These are phyloP conservation scores for Dryobates pubescens DNA, from an alignment of 2,797 vertebrate genomes.

Conservation along the genomic window DNA sequence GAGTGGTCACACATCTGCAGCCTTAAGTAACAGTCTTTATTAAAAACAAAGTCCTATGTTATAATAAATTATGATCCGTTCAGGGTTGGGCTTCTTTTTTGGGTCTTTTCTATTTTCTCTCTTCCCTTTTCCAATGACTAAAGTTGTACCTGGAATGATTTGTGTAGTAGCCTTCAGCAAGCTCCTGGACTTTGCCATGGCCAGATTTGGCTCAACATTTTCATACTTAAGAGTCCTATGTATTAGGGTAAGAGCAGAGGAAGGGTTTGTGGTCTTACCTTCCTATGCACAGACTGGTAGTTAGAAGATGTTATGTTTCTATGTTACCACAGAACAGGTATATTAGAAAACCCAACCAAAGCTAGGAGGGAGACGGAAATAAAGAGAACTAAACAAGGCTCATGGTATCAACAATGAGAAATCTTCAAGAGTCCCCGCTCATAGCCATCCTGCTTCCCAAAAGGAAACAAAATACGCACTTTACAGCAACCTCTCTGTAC, in stretches of 20 bases:
- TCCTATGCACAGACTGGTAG: accelerated
- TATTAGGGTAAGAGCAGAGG: neutral
- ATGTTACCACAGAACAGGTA: accelerated
- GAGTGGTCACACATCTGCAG: neutral
- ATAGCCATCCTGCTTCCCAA: neutral
- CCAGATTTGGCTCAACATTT: neutral
- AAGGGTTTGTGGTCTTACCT: neutral
- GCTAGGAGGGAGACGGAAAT: neutral
- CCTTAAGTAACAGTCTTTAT: neutral
- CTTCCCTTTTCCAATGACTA: neutral
- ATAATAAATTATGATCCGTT: neutral
- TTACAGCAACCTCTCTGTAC: neutral
- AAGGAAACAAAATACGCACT: neutral
- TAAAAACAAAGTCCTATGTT: conserved; percentile 6
- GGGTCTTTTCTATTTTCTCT: neutral
- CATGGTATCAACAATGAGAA: neutral
- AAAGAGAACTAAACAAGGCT: neutral
- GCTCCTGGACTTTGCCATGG: neutral
- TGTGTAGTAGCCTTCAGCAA: neutral
- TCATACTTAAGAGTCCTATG: neutral
- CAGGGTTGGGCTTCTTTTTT: neutral
- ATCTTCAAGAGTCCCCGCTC: neutral
- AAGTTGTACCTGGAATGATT: neutral
- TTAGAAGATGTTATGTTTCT: neutral
- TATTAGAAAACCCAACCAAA: neutral